phyloP scores from a whole-genome alignment of 1,140 invertebrate species.

The Megalopta genalis region DNA sequence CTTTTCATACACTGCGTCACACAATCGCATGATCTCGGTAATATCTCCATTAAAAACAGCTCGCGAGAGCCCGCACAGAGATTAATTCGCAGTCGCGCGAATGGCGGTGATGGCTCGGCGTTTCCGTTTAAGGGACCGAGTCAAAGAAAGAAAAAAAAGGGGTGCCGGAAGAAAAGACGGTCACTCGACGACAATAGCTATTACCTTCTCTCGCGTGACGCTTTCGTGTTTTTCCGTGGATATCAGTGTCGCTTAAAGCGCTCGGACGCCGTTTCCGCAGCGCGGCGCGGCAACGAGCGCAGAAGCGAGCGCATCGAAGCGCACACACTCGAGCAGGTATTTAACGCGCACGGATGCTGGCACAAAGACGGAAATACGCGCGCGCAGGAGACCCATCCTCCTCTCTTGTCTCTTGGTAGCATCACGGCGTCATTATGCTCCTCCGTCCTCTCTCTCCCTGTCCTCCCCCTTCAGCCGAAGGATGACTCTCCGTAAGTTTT shows the following conservation, averaged over 20 bases:
- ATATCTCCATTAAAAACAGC: not conserved
- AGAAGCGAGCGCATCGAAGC: not conserved
- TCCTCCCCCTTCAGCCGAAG: conserved; percentile 52
- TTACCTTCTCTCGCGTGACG: not conserved
- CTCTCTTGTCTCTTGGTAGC: conserved; percentile 61
- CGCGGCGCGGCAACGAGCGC: no score
- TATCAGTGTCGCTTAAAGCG: not conserved
- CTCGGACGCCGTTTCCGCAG: not conserved
- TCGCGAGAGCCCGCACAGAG: not conserved
- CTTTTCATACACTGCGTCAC: not conserved
- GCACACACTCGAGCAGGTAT: conserved; percentile 25
- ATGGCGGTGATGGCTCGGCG: not conserved
- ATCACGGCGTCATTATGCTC: conserved; percentile 52
- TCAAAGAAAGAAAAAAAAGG: not conserved
- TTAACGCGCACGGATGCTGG: not conserved
- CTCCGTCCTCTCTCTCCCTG: no score
- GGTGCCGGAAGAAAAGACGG: not conserved
- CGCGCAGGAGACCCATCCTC: conserved; percentile 5
- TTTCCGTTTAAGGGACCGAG: not conserved
- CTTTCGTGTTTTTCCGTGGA: not conserved
- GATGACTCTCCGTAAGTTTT: conserved; percentile 73
- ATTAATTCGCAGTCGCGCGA: not conserved
- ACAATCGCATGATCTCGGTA: not conserved
- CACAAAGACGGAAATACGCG: no score
- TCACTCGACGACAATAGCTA: not conserved